A percentile compares a stretch with the other conserved stretches of the same genome.
phyloP scores from a whole-genome alignment of 1,140 invertebrate species.

The Eulimnadia texana region DNA sequence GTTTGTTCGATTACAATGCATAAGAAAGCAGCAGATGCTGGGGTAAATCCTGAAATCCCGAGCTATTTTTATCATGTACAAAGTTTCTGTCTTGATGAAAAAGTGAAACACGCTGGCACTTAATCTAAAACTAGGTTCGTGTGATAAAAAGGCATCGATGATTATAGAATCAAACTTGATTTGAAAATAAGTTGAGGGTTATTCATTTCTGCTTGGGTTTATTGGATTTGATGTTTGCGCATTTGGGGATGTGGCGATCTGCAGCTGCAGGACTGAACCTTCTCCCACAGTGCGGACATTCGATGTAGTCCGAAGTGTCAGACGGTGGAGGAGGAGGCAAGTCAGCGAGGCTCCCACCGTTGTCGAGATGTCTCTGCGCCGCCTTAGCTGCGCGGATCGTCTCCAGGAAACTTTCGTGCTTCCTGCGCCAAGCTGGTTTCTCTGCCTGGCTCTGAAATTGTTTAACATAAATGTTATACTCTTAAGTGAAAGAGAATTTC shows the following conservation, averaged over 20 bases:
- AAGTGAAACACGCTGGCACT: too few relatives aligned
- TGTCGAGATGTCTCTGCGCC: constrained; percentile 65
- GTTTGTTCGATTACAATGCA: too few relatives aligned
- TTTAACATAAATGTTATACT: background rate
- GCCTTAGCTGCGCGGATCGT: constrained; percentile 78
- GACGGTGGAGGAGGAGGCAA: constrained; percentile 72
- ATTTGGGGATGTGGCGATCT: constrained; percentile 85
- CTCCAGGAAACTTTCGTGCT: constrained; percentile 83
- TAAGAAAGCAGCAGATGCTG: too few relatives aligned
- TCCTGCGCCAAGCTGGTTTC: constrained; percentile 63
- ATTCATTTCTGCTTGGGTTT: constrained; percentile 30
- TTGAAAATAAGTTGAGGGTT: background rate
- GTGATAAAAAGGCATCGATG: too few relatives aligned
- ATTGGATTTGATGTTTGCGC: constrained; percentile 65
- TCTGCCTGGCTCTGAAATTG: constrained; percentile 33
- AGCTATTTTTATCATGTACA: too few relatives aligned
- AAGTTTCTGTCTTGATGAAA: too few relatives aligned
- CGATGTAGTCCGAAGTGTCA: constrained; percentile 58
- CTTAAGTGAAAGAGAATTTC: too few relatives aligned
- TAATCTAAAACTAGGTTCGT: too few relatives aligned
- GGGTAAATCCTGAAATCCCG: too few relatives aligned
- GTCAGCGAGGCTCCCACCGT: constrained; percentile 70
- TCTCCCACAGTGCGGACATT: constrained; percentile 75
- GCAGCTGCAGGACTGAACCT: constrained; percentile 76
- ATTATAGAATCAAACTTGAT: too few relatives aligned